Conservation (phyloP, 2,113 vertebrate genomes). For the Scartelaos histophorus region DNA sequence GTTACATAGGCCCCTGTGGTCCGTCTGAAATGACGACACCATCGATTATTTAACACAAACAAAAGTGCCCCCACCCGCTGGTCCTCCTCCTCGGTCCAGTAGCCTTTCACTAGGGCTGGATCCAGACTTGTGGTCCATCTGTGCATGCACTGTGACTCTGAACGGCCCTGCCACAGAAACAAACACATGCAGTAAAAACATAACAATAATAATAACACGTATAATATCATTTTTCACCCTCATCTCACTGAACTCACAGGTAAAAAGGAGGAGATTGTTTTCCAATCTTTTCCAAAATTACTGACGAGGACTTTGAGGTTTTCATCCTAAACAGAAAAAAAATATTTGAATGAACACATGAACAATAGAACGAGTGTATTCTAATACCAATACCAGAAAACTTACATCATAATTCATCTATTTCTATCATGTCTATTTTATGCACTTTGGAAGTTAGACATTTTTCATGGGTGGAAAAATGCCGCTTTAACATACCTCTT, state of each 20-base stretch:
- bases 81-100: constrained; percentile 94
- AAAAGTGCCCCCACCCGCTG: constrained; percentile 79
- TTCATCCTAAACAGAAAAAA: constrained; percentile 80
- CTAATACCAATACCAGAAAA: too few species aligned
- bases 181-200: background rate
- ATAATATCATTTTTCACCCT: background rate
- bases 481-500: constrained; percentile 79
- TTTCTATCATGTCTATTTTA: too few species aligned
- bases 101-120: constrained; percentile 85
- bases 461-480: background rate
- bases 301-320: constrained; percentile 84
- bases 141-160: constrained; percentile 85
- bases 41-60: background rate
- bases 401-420: too few species aligned
- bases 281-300: constrained; percentile 89
- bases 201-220: background rate
- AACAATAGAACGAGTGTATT: too few species aligned
- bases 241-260: constrained; percentile 77
- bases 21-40: too few species aligned
- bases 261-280: constrained; percentile 85
- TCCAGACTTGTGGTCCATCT: constrained; percentile 86
- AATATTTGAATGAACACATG: background rate
- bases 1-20: too few species aligned
- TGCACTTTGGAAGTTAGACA: too few species aligned
- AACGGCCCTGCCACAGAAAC: constrained; percentile 80